Evolutionary conservation across 2,797 vertebrate species (phyloP).

Genomic region (Sebastiscus tertius): DNA sequence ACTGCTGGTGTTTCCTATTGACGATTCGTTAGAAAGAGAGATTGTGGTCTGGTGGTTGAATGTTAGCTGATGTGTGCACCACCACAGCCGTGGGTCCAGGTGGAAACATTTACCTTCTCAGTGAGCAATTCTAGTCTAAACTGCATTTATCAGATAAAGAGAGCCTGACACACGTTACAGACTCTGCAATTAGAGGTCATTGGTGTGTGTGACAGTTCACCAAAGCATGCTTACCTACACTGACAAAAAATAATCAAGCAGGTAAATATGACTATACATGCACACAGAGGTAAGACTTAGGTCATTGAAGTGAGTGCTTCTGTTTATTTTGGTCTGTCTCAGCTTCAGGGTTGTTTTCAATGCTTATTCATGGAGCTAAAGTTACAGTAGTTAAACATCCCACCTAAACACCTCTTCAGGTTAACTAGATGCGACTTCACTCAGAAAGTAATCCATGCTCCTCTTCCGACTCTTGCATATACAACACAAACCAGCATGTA

Average conservation of each 20-base stretch:
- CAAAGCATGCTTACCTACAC: conserved; percentile 13
- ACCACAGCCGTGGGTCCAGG: conserved; percentile 54
- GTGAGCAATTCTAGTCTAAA: conserved; percentile 55
- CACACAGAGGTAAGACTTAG: neutral
- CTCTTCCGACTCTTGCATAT: neutral
- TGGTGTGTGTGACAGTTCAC: conserved; percentile 36
- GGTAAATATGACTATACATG: conserved; percentile 16
- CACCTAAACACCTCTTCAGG: conserved; percentile 6
- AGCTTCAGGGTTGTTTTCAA: conserved; percentile 23
- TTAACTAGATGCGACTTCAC: neutral
- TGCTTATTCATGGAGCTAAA: conserved; percentile 8
- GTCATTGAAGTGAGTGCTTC: neutral
- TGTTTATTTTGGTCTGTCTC: conserved; percentile 37
- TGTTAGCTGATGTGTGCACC: conserved; percentile 12
- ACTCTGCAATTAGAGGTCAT: conserved; percentile 59
- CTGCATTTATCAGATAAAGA: conserved; percentile 68
- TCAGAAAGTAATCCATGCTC: neutral
- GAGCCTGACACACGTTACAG: conserved; percentile 49
- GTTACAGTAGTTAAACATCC: neutral
- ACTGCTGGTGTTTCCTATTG: neutral
- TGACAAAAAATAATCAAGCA: conserved; percentile 3
- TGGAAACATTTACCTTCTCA: conserved; percentile 65
- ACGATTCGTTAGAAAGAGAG: neutral
- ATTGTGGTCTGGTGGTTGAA: neutral
- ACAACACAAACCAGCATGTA: conserved; percentile 24